phyloP scores from a whole-genome alignment of 1,140 invertebrate species.

The Neoseiulus cucumeris region DNA sequence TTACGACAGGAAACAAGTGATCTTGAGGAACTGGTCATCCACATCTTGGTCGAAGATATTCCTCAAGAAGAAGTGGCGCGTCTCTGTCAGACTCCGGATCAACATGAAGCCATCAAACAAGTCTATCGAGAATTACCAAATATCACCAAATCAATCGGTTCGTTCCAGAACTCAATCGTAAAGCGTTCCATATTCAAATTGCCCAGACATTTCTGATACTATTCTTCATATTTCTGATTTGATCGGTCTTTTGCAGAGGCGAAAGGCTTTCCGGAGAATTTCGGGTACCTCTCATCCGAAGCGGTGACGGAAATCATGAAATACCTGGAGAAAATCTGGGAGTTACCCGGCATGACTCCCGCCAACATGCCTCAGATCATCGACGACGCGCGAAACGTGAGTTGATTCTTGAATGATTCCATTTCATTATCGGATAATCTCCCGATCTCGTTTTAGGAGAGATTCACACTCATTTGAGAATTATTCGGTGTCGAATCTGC shows the following conservation, averaged over 20 bases:
- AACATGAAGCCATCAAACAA: neutral
- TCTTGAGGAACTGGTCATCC: neutral
- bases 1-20: neutral
- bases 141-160: neutral
- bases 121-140: neutral
- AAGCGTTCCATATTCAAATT: no score
- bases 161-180: no score
- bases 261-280: conserved; percentile 1
- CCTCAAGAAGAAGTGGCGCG: neutral
- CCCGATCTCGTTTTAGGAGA: neutral
- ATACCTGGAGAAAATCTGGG: neutral
- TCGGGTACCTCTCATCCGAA: neutral
- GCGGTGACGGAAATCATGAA: conserved; percentile 2
- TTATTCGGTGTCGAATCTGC: no score
- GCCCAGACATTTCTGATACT: no score
- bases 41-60: neutral
- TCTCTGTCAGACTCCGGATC: neutral
- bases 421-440: neutral
- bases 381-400: neutral
- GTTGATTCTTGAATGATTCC: neutral
- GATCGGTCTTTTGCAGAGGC: neutral
- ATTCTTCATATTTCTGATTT: neutral
- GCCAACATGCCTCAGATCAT: neutral
- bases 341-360: neutral
- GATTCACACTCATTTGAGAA: no score